Evolutionary conservation across 35 echinoderm and acorn worm genomes (phyloP), one percentile per base, ranked within the genome.

Genomic region (Stichopus chloronotus): DNA sequence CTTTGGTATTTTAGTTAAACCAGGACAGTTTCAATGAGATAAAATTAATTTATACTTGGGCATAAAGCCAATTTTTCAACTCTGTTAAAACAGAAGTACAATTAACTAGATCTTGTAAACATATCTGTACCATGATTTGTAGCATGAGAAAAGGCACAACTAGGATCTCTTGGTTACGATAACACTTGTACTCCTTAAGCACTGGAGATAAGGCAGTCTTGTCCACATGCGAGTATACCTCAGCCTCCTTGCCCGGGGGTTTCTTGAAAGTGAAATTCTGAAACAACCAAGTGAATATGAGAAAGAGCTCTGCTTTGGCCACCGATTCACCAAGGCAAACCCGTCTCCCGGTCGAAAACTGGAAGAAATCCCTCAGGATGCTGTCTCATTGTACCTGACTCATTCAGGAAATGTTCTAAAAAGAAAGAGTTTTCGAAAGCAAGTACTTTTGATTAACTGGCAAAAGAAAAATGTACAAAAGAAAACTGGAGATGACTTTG

Each of bases 241-340:
- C 86, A 53, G 12, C 59, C 60, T 92, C 79, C 24, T 76, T 92
- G 13, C 89, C 95, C 4, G 95, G 82, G 25, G 84, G 88, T 76
- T 92, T 92, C 13, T 20, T 25, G 63, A 96, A 92, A 68, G 61
- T 87, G 76, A 91, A 96, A 81, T 88, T 76, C 79, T 91, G 93
- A 55, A 94, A 72, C 12, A 96, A 87, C 92, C 92, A 96, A 14
- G 83, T 92, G 83, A 96, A 92, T 17, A 94, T 61, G 16, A 96
- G 78, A 83, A 96, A 96, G 6, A 96, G 84, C 57, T 96, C 93
- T 9, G 93, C 93, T 76, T 94, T 96, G 52, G 95, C 95, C 9
- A 96, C 56, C 16, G 55, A 55, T 76, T 96, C 95, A 59, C 95
- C 95, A 3, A 96, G 22, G 55, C 95, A 96, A 17, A 91, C 90